Evolutionary conservation across 1,140 invertebrate genomes (phyloP).

Genomic region (Brachionus paranguensis): DNA sequence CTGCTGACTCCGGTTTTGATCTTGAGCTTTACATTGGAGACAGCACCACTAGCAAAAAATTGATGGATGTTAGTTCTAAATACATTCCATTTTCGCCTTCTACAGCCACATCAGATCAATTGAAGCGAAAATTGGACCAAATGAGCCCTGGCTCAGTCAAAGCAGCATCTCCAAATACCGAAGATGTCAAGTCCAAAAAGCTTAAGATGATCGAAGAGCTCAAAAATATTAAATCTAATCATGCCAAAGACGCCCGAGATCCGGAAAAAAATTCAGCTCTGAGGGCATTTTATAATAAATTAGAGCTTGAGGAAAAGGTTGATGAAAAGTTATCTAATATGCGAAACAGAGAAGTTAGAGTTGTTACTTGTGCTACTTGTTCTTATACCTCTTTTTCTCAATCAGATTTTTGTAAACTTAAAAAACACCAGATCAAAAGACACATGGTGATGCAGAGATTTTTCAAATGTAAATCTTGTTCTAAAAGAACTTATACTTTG

Average conservation of each 20-base stretch:
- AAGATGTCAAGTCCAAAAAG: not conserved
- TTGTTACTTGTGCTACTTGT: slow-evolving; percentile 8
- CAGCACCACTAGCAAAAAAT: not conserved
- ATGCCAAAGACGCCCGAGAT: slow-evolving; percentile 21
- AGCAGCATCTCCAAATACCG: not conserved
- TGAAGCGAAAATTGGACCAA: slow-evolving; percentile 17
- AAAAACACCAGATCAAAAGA: slow-evolving; percentile 14
- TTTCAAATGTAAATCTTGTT: slow-evolving; percentile 36
- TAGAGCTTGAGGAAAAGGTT: slow-evolving; percentile 20
- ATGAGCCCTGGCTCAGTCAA: slow-evolving; percentile 3
- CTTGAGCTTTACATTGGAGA: slow-evolving; percentile 32
- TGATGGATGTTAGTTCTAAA: slow-evolving; percentile 28
- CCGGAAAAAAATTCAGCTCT: slow-evolving; percentile 30
- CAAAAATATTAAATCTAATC: not conserved
- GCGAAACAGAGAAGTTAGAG: slow-evolving; percentile 10
- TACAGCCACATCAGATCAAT: not conserved
- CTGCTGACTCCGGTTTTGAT: not conserved
- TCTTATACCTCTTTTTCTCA: slow-evolving; percentile 31
- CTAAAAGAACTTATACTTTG: slow-evolving; percentile 21
- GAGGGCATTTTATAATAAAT: slow-evolving; percentile 4
- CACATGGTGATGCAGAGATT: slow-evolving; percentile 20
- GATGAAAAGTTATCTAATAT: slow-evolving; percentile 22
- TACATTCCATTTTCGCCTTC: slow-evolving; percentile 16
- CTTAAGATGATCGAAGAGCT: slow-evolving; percentile 31
- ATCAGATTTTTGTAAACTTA: slow-evolving; percentile 33